These are phyloP conservation scores for Cetoscarus ocellatus DNA, from an alignment of 2,797 vertebrate species.

Conservation along the genomic window DNA sequence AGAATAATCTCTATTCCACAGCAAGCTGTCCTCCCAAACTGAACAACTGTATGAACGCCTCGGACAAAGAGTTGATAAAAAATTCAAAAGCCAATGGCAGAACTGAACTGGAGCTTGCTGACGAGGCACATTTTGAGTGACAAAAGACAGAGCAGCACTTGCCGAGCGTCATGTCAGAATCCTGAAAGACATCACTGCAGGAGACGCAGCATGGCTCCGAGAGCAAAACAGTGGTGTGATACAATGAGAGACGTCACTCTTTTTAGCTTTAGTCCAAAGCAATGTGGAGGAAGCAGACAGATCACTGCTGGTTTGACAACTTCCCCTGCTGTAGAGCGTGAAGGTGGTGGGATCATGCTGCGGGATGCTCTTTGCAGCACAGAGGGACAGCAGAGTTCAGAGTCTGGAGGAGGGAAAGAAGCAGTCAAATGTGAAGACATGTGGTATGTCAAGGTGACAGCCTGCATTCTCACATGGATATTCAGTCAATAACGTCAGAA, in stretches of 20 bases:
- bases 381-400: not conserved
- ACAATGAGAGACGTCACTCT: not conserved
- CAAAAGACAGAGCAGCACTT: conserved; percentile 14
- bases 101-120: conserved; percentile 11
- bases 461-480: not conserved
- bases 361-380: conserved; percentile 3
- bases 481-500: not conserved
- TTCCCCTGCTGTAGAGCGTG: conserved; percentile 8
- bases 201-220: conserved; percentile 15
- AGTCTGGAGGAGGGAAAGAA: not conserved
- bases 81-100: conserved; percentile 1
- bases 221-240: conserved; percentile 14
- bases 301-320: conserved; percentile 9
- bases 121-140: conserved; percentile 26
- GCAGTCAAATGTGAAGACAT: conserved; percentile 11
- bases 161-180: conserved; percentile 5
- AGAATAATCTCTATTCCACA: not conserved
- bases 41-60: not conserved
- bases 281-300: conserved; percentile 21
- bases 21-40: not conserved
- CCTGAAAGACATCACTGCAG: conserved; percentile 15
- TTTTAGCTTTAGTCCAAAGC: conserved; percentile 13
- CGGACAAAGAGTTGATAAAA: not conserved
- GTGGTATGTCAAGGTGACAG: not conserved
- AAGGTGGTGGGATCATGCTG: conserved; percentile 18